These are phyloP conservation scores for Euzetes globulus DNA, from an alignment of 2,888 invertebrate genomes.

Conservation along the genomic window DNA sequence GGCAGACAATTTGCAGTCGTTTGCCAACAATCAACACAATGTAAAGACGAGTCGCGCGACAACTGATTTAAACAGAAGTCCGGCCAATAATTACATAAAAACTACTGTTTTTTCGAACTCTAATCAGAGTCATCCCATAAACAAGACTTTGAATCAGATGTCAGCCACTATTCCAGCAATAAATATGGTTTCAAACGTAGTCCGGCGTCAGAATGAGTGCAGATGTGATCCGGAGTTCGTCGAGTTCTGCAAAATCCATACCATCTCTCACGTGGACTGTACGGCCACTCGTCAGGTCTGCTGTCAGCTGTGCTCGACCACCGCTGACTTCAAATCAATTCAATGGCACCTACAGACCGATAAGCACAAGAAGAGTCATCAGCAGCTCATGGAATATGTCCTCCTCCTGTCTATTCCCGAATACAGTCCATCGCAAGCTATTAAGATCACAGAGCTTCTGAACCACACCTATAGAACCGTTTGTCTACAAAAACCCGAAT, in stretches of 20 bases:
- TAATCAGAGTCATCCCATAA: background rate
- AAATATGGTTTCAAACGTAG: background rate
- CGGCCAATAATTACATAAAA: background rate
- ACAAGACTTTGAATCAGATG: background rate
- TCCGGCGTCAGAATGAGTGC: background rate
- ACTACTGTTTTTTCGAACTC: background rate
- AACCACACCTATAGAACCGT: background rate
- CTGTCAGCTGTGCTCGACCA: background rate
- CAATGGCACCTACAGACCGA: background rate
- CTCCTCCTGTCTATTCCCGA: background rate
- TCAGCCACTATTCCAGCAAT: background rate
- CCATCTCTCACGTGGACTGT: constrained; percentile 6
- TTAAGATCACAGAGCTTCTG: background rate
- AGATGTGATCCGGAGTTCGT: background rate
- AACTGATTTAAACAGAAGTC: background rate
- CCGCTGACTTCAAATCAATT: constrained; percentile 12
- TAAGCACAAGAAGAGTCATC: background rate
- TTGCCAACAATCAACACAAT: background rate
- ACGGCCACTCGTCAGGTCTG: background rate
- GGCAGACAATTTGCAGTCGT: background rate
- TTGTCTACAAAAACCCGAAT: background rate
- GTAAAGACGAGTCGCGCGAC: background rate
- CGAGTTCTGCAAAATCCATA: constrained; percentile 5
- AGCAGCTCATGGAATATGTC: background rate
- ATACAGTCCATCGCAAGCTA: background rate